Evolutionary conservation across 2,113 vertebrate species (phyloP).

Genomic region (Orycteropus afer): DNA sequence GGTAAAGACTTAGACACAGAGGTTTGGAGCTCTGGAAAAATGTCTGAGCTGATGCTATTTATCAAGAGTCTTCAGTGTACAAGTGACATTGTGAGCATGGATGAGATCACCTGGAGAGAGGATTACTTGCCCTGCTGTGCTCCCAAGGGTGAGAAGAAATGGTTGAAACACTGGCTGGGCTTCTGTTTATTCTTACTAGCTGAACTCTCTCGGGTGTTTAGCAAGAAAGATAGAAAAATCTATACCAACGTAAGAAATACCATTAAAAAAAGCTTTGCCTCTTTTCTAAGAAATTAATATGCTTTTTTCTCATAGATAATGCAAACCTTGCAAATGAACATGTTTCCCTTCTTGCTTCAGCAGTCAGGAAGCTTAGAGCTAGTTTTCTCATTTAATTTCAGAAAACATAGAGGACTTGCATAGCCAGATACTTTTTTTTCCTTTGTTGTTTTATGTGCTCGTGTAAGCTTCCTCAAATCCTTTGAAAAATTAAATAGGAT

Average conservation of each 20-base stretch:
- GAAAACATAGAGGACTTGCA: neutral
- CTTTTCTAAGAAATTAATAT: neutral
- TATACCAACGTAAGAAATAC: neutral
- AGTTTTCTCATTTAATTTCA: constrained; percentile 36
- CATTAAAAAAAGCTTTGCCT: neutral
- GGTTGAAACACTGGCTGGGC: neutral
- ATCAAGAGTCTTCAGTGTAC: neutral
- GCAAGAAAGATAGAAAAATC: neutral
- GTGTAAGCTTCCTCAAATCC: neutral
- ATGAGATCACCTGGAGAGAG: neutral
- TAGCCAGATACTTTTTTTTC: constrained; percentile 1
- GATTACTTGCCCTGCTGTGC: neutral
- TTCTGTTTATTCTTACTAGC: neutral
- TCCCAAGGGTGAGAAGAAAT: neutral
- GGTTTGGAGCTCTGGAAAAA: neutral
- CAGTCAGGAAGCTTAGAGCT: constrained; percentile 28
- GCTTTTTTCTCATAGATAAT: neutral
- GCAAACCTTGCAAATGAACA: neutral
- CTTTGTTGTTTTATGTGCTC: neutral
- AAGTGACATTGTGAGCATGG: neutral
- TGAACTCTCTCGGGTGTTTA: neutral
- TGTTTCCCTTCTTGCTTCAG: neutral
- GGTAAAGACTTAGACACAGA: neutral
- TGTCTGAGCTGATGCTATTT: neutral
- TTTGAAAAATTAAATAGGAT: constrained; percentile 47